Conservation (phyloP, 1,140 invertebrate genomes). For the Cydia strobilella region DNA sequence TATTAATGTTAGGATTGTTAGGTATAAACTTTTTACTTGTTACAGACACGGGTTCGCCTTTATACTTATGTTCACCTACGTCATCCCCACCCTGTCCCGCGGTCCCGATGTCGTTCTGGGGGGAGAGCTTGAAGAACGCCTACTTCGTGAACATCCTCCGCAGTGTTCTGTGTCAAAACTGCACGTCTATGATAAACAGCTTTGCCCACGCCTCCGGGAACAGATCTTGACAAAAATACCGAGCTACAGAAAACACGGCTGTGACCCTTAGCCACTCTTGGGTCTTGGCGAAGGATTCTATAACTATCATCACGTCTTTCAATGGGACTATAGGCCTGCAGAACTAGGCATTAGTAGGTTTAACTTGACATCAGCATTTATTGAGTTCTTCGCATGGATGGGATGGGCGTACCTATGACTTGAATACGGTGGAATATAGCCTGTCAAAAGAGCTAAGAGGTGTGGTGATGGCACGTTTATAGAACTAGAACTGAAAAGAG, state of each 20-base stretch:
- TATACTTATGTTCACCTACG: no score
- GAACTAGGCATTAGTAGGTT: not conserved
- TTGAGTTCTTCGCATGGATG: not conserved
- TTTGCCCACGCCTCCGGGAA: not conserved
- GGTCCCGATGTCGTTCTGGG: no score
- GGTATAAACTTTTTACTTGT: no score
- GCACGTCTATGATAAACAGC: not conserved
- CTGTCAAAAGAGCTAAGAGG: not conserved
- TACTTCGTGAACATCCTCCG: not conserved
- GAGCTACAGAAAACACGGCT: not conserved
- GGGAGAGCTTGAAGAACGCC: no score
- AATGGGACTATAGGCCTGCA: not conserved
- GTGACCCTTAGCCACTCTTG: not conserved
- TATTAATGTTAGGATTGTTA: no score
- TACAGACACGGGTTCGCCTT: no score
- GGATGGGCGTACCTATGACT: slow-evolving; percentile 12
- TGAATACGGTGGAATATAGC: not conserved
- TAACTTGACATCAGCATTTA: not conserved
- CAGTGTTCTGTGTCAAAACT: not conserved
- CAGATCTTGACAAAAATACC: not conserved
- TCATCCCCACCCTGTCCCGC: no score
- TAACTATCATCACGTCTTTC: slow-evolving; percentile 8
- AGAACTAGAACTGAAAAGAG: no score
- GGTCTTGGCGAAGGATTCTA: slow-evolving; percentile 7
- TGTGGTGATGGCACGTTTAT: not conserved